Conservation (phyloP, 2,888 invertebrate species). For the Caenorhabditis sp. region DNA sequence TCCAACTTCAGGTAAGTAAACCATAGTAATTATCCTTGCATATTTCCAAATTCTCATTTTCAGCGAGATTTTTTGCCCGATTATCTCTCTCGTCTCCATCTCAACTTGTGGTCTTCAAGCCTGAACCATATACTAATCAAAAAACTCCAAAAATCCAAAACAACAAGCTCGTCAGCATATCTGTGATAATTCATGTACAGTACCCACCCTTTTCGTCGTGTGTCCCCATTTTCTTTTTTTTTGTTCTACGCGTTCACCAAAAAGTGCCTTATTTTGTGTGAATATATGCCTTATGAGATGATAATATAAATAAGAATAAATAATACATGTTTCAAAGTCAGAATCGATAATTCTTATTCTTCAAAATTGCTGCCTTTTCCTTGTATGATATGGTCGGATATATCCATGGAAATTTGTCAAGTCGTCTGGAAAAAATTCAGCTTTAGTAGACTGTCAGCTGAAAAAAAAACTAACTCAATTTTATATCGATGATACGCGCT, state of each 20-base stretch:
- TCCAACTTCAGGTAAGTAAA: too few species aligned
- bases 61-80: conserved; percentile 1
- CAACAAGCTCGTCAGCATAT: background rate
- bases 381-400: conserved; percentile 53
- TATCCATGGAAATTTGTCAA: conserved; percentile 47
- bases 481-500: conserved; percentile 45
- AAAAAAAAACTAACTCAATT: conserved; percentile 19
- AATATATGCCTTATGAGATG: conserved; percentile 2
- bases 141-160: background rate
- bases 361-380: conserved; percentile 56
- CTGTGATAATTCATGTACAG: background rate
- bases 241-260: conserved; percentile 5
- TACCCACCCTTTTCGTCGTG: background rate
- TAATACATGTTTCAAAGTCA: background rate
- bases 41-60: background rate
- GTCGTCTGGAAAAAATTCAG: conserved; percentile 12
- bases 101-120: background rate
- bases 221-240: background rate
- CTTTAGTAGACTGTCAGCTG: too few species aligned
- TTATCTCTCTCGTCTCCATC: background rate
- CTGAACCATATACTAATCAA: background rate
- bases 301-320: background rate
- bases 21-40: too few species aligned
- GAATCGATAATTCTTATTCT: conserved; percentile 29
- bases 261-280: conserved; percentile 11